Evolutionary conservation across 2,113 vertebrate species (phyloP).

Genomic region (Mobula hypostoma): DNA sequence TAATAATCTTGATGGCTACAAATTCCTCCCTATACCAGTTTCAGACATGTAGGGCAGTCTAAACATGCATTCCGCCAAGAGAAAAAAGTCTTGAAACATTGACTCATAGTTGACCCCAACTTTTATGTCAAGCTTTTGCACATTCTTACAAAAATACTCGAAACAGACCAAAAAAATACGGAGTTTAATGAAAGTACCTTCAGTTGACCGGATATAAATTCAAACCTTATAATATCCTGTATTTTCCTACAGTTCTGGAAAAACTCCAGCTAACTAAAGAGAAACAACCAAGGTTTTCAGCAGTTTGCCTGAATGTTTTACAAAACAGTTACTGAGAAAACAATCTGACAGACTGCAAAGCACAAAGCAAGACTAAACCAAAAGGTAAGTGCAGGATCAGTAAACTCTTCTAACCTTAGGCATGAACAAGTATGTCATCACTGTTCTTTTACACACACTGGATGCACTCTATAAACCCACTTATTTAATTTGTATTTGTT

Average conservation of each 20-base stretch:
- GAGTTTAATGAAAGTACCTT: neutral
- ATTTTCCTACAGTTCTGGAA: neutral
- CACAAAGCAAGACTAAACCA: slow-evolving; percentile 16
- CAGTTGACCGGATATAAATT: neutral
- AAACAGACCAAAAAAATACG: slow-evolving; percentile 11
- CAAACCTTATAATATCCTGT: neutral
- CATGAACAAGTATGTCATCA: neutral
- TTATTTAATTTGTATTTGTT: neutral
- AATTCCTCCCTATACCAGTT: neutral
- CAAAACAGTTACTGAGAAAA: slow-evolving; percentile 1
- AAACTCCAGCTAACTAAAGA: slow-evolving; percentile 6
- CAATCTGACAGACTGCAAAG: neutral
- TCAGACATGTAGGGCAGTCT: neutral
- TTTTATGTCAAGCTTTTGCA: neutral
- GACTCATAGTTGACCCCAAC: neutral
- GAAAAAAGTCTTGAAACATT: neutral
- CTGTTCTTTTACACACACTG: neutral
- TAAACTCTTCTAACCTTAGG: neutral
- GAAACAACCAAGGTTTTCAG: neutral
- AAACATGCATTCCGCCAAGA: neutral
- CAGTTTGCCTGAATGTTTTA: slow-evolving; percentile 13
- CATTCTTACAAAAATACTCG: neutral
- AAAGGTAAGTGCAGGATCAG: neutral
- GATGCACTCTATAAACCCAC: neutral
- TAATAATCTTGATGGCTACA: neutral